A percentile compares a stretch with the other conserved stretches of the same genome.
phyloP scores from a whole-genome alignment of 2,797 vertebrate species.

The Coracias cyanogaster region DNA sequence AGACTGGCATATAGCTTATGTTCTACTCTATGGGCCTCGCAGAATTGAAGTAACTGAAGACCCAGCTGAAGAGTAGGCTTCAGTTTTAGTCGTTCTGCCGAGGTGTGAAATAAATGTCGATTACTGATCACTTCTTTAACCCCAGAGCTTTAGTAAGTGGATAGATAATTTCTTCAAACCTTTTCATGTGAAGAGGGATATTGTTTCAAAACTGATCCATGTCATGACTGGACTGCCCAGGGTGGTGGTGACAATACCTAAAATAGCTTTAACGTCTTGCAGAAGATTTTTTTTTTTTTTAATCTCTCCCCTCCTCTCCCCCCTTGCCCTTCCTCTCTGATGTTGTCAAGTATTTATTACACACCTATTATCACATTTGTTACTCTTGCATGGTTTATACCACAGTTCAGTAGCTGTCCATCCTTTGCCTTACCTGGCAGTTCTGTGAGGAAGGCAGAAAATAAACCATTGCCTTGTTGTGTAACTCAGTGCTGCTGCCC shows the following conservation, averaged over 20 bases:
- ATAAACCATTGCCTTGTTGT: slow-evolving; percentile 75
- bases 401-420: slow-evolving; percentile 76
- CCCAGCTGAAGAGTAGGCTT: slow-evolving; percentile 86
- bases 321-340: neutral
- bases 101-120: slow-evolving; percentile 97
- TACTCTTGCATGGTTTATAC: slow-evolving; percentile 83
- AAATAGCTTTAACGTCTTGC: slow-evolving; percentile 76
- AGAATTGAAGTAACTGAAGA: slow-evolving; percentile 90
- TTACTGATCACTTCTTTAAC: slow-evolving; percentile 79
- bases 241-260: slow-evolving; percentile 36
- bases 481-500: slow-evolving; percentile 83
- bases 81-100: slow-evolving; percentile 86
- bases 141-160: slow-evolving; percentile 73
- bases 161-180: slow-evolving; percentile 59
- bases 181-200: slow-evolving; percentile 57
- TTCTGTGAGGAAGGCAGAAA: slow-evolving; percentile 72
- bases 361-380: slow-evolving; percentile 78
- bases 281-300: slow-evolving; percentile 11
- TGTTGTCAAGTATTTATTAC: slow-evolving; percentile 80
- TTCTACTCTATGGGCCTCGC: slow-evolving; percentile 95
- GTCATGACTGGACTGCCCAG: slow-evolving; percentile 49
- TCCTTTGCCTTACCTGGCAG: slow-evolving; percentile 78
- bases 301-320: neutral
- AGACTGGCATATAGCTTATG: slow-evolving; percentile 99
- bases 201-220: slow-evolving; percentile 37